A percentile compares a stretch with the other conserved stretches of the same genome.
Conservation (phyloP, 2,113 vertebrate genomes). For the Python bivittatus region DNA sequence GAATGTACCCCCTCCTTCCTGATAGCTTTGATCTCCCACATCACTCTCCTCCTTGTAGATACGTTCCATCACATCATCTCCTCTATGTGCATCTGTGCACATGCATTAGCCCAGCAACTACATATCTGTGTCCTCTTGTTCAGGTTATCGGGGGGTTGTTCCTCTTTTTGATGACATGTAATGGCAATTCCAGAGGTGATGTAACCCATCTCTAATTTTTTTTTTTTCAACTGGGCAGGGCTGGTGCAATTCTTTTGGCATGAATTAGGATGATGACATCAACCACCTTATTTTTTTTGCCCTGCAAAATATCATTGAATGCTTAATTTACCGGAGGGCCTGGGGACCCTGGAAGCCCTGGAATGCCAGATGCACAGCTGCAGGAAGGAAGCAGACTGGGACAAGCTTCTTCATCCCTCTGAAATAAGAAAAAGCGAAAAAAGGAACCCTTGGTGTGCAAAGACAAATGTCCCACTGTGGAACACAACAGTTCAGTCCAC, state of each 20-base stretch:
- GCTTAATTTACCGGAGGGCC: conserved; percentile 80
- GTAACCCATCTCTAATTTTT: background rate
- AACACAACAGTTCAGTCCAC: background rate
- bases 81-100: background rate
- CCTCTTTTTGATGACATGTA: background rate
- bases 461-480: background rate
- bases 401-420: conserved; percentile 88
- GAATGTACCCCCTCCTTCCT: too few relatives aligned
- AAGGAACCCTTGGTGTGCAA: background rate
- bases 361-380: conserved; percentile 77
- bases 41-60: too few relatives aligned
- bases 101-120: background rate
- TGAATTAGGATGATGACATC: background rate
- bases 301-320: background rate
- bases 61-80: background rate
- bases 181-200: background rate
- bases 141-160: background rate
- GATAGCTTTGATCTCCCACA: too few relatives aligned
- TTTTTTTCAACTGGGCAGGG: accelerated
- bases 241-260: background rate
- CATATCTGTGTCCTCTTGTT: background rate
- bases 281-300: background rate
- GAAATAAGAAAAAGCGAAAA: conserved; percentile 20
- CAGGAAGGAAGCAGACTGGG: conserved; percentile 78
- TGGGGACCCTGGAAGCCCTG: conserved; percentile 79